Evolutionary conservation across 2,888 invertebrate genomes (phyloP), one percentile per base, ranked within the genome.

Genomic region (Chydorus sphaericus): DNA sequence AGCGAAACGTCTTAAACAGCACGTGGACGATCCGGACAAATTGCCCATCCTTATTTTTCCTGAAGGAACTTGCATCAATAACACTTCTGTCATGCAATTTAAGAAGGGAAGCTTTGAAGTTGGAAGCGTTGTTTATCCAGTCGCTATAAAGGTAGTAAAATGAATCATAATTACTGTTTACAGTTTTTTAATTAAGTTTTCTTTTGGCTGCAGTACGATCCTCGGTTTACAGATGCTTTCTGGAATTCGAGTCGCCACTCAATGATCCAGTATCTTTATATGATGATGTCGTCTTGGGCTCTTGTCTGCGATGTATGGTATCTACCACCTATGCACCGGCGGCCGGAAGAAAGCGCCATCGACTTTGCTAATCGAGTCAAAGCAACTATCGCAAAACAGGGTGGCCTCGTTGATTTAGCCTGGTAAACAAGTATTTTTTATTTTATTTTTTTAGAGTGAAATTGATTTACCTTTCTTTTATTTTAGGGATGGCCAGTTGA

Each of bases 201-300:
- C 2, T 30, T 14, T 16, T 16, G 8, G 1, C 23, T 58, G 56
- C 81, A 86, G 78, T 98, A 98, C 73, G 97, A 99, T 75, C 83
- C 93, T 0, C 78, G 89, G 55, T 97, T 98, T 73, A 97, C 97
- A 18, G 98, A 98, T 74, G 92, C 97, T 1, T 99, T 98, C 74
- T 98, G 98, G 98, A 96, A 99, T 73, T 93, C 93, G 66, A 88
- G 86, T 63, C 82, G 86, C 61, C 90, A 86, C 71, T 86, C 89
- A 2, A 91, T 94, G 87, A 74, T 91, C 66, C 89, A 88, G 67
- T 91, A 92, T 68, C 73, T 92, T 1, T 83, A 90, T 66, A 86
- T 91, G 83, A 96, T 98, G 88, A 93, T 99, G 94, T 91, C 94
- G 1, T 93, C 93, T 60, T 99, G 98, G 98, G 97, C 98, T 20